Evolutionary conservation across 2,888 invertebrate species (phyloP), one percentile per base, ranked within the genome.

Genomic region (Lymantria monacha): DNA sequence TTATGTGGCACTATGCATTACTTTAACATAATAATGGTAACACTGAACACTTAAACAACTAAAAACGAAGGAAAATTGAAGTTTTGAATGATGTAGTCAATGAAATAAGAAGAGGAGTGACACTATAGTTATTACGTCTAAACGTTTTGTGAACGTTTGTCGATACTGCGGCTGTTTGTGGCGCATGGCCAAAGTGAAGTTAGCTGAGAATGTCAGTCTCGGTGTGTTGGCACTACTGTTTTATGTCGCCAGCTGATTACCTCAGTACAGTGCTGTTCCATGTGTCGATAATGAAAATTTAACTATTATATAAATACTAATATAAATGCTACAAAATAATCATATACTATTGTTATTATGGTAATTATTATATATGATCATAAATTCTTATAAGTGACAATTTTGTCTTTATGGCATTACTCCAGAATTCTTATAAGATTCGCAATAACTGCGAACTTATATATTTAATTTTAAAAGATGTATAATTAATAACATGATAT

Each of bases 71-170:
- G 76, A 75, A 75, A 77, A 79, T 79, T 79, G 68, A 81, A 80
- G 76, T 81, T 79, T 80, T 77, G 70, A 80, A 83, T 81, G 81
- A 74, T 84, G 77, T 81, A 83, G 78, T 68, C 83, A 85, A 77
- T 87, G 86, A 87, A 87, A 82, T 84, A 84, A 78, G 83, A 83
- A 83, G 82, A 84, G 83, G 85, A 86, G 80, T 85, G 87, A 85
- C 89, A 89, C 87, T 83, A 83, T 79, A 75, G 77, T 74, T 82
- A 73, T 85, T 85, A 88, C 88, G 89, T 86, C 88, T 87, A 84
- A 85, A 87, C 87, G 87, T 86, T 85, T 83, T 84, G 83, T 87
- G 89, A 88, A 88, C 89, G 87, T 86, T 87, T 87, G 85, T 85
- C 89, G 87, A 87, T 89, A 89, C 89, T 87, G 87, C 86, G 84